A percentile compares a stretch with the other conserved stretches of the same genome.
These are phyloP conservation scores for Euphydryas editha DNA, from an alignment of 2,888 invertebrate genomes.

Conservation along the genomic window DNA sequence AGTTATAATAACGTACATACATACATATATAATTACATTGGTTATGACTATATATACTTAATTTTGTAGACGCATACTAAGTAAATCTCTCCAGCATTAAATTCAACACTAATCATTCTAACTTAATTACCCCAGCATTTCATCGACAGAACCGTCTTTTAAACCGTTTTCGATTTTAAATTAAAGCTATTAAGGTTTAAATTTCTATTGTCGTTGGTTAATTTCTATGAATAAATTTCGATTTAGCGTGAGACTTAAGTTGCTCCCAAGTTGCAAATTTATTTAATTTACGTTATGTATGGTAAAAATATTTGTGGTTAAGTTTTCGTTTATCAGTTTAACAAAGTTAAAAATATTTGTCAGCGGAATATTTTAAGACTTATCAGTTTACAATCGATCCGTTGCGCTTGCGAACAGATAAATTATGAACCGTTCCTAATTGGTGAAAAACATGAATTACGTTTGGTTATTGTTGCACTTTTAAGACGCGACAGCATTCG, in stretches of 20 bases:
- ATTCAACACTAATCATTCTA: constrained; percentile 20
- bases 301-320: constrained; percentile 9
- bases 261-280: constrained; percentile 29
- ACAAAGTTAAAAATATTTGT: neutral
- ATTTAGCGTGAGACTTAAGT: constrained; percentile 25
- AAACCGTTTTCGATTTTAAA: constrained; percentile 9
- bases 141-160: neutral
- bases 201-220: neutral
- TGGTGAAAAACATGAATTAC: too few relatives aligned
- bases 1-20: neutral
- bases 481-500: too few relatives aligned
- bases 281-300: constrained; percentile 28
- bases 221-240: constrained; percentile 29
- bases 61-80: constrained; percentile 20
- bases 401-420: neutral
- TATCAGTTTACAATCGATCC: neutral
- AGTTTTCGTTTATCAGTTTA: constrained; percentile 1
- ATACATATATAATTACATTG: neutral
- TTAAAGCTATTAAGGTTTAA: constrained; percentile 17
- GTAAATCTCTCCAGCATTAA: constrained; percentile 21
- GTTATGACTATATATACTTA: neutral
- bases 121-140: constrained; percentile 21
- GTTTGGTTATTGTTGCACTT: too few relatives aligned
- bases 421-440: neutral
- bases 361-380: neutral